phyloP scores from a whole-genome alignment of 1,140 invertebrate genomes.

The Parapsyche elsis region DNA sequence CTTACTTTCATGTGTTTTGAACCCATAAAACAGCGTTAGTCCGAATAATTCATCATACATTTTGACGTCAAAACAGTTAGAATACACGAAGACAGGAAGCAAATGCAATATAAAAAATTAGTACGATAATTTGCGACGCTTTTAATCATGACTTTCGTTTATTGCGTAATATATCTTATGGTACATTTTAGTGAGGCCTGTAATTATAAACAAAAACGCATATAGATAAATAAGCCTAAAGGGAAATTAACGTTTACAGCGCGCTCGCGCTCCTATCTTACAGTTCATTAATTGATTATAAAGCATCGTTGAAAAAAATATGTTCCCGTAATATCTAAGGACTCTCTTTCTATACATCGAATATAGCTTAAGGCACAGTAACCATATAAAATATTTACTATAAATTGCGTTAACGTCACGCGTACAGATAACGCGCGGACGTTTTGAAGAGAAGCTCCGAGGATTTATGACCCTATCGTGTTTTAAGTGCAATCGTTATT shows the following conservation, averaged over 20 bases:
- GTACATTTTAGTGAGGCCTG: neutral
- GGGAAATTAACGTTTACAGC: neutral
- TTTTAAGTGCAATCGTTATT: slow-evolving; percentile 2
- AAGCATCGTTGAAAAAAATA: too few species aligned
- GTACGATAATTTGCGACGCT: too few species aligned
- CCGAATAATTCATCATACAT: too few species aligned
- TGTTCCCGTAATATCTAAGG: too few species aligned
- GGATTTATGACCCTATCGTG: slow-evolving; percentile 12
- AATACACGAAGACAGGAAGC: too few species aligned
- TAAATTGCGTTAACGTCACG: slow-evolving; percentile 3
- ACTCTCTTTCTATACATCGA: too few species aligned
- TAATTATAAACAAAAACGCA: neutral
- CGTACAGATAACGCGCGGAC: neutral
- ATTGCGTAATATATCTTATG: neutral
- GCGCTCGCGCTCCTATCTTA: neutral
- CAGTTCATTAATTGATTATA: neutral
- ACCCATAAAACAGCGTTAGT: too few species aligned
- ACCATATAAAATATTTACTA: neutral
- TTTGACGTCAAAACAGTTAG: too few species aligned
- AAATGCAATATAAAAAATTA: too few species aligned
- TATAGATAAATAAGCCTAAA: slow-evolving; percentile 18
- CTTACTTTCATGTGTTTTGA: too few species aligned
- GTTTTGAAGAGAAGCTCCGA: neutral
- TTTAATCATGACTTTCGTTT: neutral
- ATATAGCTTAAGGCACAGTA: neutral